Percentiles rank a stretch among this genome's conserved stretches.
Conservation (phyloP, 1,140 invertebrate species). For the Vanessa atalanta region DNA sequence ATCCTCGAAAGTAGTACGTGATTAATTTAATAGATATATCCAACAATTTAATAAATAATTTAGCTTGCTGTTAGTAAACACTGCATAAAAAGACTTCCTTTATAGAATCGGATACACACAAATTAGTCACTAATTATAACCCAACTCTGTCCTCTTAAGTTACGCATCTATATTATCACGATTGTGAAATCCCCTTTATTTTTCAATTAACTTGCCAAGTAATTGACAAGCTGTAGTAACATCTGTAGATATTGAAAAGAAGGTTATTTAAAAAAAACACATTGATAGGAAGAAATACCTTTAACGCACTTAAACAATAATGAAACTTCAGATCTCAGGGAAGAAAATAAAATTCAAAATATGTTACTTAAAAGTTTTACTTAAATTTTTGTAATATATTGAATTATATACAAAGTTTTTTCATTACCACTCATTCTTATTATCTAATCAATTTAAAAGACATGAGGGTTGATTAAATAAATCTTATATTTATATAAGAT, state of each 20-base stretch:
- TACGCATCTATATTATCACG: neutral
- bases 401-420: conserved; percentile 77
- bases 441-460: conserved; percentile 72
- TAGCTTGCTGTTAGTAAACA: too few species aligned
- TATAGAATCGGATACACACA: too few species aligned
- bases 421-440: conserved; percentile 73
- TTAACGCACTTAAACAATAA: conserved; percentile 21
- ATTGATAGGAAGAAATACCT: conserved; percentile 26
- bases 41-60: too few species aligned
- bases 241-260: conserved; percentile 37
- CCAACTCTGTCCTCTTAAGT: neutral
- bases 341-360: conserved; percentile 70
- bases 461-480: conserved; percentile 76
- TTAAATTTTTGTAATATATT: conserved; percentile 77
- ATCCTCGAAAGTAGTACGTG: too few species aligned
- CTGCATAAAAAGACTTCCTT: too few species aligned
- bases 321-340: conserved; percentile 73
- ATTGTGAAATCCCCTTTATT: neutral
- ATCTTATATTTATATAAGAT: too few species aligned
- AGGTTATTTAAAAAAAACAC: conserved; percentile 23
- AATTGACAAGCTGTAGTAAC: neutral
- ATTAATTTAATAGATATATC: too few species aligned
- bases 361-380: conserved; percentile 79
- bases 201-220: neutral
- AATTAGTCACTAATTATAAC: neutral